Evolutionary conservation across 1,140 invertebrate genomes (phyloP), one percentile per base, ranked within the genome.

Genomic region (Trichomalopsis sarcophagae): DNA sequence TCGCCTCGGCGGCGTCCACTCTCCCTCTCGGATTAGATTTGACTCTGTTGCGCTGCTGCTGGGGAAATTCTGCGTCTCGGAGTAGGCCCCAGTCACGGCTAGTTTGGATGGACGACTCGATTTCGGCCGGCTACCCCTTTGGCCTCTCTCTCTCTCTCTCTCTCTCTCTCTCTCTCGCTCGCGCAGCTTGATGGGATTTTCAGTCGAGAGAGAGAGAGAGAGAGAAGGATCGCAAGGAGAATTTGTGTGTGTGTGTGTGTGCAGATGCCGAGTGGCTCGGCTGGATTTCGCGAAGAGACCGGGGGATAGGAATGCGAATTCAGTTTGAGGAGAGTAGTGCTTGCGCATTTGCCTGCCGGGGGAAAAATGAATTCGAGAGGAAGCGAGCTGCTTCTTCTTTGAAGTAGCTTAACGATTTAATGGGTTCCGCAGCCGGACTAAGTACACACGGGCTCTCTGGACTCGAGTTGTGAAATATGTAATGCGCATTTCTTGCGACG

Each of bases 11-110:
- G 14, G 23, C 23, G 68, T 71, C 68, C 68, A 62, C 55, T 62
- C 55, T 62, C 55, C 55, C 55, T 62, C 50, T 40, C 55, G 77
- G n/a, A 84, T 79, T 84, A 84, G 44, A 84, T 71, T 84, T 74
- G 76, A 74, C 66, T 78, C 44, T n/a, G 36, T 23, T 50, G 23
- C 77, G 40, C n/a, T 71, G 10, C 21, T 62, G 2, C 27, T 1
- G 55, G 69, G 21, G 2, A 82, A 74, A 76, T 76, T 75, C 23
- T 71, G 23, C 44, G 13, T 73, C 79, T 81, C 78, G 23, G 33
- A 36, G 66, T 13, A 33, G 78, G 55, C 55, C 55, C 6, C 55
- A 62, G 55, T 17, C 21, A 33, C 50, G 47, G 47, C 3, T 75
- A 36, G 47, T 75, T 82, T 75, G 10, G 50, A 84, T 50, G 36